Conservation (phyloP, 1,140 invertebrate species). For the Trinorchestia longiramus region DNA sequence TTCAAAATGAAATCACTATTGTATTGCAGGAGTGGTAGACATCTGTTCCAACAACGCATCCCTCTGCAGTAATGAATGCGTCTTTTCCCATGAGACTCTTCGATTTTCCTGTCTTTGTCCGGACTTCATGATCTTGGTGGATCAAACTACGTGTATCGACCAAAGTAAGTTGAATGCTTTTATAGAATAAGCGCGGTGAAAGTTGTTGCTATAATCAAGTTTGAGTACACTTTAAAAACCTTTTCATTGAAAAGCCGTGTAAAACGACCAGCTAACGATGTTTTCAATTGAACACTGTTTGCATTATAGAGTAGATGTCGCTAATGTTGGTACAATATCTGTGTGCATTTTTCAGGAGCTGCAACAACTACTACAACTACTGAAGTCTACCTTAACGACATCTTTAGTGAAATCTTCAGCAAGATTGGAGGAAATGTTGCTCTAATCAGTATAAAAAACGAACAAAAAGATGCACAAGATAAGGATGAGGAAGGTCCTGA, state of each 20-base stretch:
- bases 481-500: background rate
- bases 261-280: background rate
- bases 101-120: conserved; percentile 52
- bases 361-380: conserved; percentile 11
- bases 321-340: background rate
- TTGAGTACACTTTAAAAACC: background rate
- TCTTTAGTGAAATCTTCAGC: conserved; percentile 37
- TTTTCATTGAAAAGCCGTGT: background rate
- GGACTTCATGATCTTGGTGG: conserved; percentile 40
- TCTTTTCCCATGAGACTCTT: conserved; percentile 48
- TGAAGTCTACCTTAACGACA: conserved; percentile 28
- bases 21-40: conserved; percentile 8
- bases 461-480: background rate
- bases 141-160: conserved; percentile 45
- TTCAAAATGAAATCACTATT: background rate
- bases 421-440: conserved; percentile 18
- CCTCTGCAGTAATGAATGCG: conserved; percentile 44
- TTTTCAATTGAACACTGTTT: background rate
- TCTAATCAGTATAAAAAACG: conserved; percentile 17
- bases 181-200: background rate
- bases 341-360: background rate
- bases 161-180: background rate
- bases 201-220: background rate
- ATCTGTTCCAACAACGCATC: conserved; percentile 32
- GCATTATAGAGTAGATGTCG: background rate